These are phyloP conservation scores for Sebastes kiyomatsui DNA, from an alignment of 2,797 vertebrate species.

Conservation along the genomic window DNA sequence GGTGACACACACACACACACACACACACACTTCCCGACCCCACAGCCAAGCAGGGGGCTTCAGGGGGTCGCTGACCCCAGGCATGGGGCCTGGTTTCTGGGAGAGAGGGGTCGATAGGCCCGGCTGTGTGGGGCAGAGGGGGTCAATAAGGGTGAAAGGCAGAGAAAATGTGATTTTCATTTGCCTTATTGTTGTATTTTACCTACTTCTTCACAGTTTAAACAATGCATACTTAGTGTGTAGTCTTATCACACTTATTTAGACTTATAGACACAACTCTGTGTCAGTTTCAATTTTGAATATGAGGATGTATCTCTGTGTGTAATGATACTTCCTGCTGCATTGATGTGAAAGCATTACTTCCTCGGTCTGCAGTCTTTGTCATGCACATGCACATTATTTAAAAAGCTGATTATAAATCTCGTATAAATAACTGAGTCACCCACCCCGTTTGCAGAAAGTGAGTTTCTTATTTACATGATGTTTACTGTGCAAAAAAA, in stretches of 20 bases:
- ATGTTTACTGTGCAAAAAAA: background rate
- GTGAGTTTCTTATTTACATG: background rate
- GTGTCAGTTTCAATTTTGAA: background rate
- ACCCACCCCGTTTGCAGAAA: background rate
- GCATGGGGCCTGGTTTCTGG: constrained; percentile 64
- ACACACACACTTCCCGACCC: constrained; percentile 1
- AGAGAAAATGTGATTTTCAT: constrained; percentile 9
- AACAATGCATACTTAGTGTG: background rate
- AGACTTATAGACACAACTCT: background rate
- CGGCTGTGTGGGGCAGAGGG: constrained; percentile 9
- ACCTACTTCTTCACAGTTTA: background rate
- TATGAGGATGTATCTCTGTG: background rate
- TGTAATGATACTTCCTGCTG: background rate
- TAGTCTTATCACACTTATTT: background rate
- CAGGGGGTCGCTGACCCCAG: constrained; percentile 54
- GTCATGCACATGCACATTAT: background rate
- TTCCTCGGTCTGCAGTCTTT: background rate
- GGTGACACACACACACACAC: background rate
- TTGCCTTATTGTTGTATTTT: background rate
- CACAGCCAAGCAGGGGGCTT: constrained; percentile 47
- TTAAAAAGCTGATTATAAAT: background rate
- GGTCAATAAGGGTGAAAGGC: constrained; percentile 23
- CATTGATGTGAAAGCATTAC: background rate
- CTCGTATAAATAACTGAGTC: background rate
- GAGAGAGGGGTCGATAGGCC: constrained; percentile 55